phyloP scores from a whole-genome alignment of 2,113 vertebrate species.

The Indicator maculatus region DNA sequence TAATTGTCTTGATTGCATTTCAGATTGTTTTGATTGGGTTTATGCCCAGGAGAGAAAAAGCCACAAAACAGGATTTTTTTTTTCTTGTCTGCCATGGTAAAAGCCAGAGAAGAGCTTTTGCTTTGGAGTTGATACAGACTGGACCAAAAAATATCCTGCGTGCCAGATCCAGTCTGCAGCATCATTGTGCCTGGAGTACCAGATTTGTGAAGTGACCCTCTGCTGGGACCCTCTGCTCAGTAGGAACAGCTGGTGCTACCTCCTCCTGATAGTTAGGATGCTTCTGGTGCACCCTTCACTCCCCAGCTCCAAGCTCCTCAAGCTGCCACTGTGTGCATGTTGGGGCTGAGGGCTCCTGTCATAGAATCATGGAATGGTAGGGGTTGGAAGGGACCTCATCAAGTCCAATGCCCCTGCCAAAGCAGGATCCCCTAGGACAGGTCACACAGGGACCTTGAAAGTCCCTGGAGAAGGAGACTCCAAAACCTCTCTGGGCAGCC shows the following conservation, averaged over 20 bases:
- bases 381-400: no score
- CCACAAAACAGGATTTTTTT: neutral
- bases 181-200: constrained; percentile 21
- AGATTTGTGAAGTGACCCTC: constrained; percentile 46
- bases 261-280: constrained; percentile 1
- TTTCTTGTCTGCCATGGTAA: neutral
- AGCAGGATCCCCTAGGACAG: no score
- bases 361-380: no score
- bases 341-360: neutral
- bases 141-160: neutral
- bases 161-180: constrained; percentile 14
- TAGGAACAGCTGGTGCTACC: constrained; percentile 36
- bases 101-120: constrained; percentile 27
- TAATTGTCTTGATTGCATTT: constrained; percentile 46
- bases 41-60: constrained; percentile 41
- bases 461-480: no score
- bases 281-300: neutral
- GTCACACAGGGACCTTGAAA: no score
- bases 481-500: no score
- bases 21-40: constrained; percentile 35
- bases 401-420: no score
- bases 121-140: neutral
- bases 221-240: neutral
- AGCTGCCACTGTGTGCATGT: neutral
- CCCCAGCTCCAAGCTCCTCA: neutral